Conservation (phyloP, 2,888 invertebrate genomes). For the Scrobipalpa atriplicella region DNA sequence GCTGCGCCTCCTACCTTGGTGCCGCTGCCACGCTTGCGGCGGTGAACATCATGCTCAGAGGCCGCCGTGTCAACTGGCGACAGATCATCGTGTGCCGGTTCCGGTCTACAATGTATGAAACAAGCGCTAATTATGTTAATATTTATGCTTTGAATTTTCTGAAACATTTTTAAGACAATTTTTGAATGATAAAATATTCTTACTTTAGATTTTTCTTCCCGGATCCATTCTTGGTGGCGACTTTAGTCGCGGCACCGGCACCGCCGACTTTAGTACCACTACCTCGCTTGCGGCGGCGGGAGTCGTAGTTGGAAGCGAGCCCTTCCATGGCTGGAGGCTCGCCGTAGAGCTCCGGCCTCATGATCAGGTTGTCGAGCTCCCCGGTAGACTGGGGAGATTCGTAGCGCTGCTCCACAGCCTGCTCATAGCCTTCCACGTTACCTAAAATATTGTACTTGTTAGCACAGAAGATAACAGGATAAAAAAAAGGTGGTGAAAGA, state of each 20-base stretch:
- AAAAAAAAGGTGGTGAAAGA: background rate
- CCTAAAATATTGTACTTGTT: slow-evolving; percentile 53
- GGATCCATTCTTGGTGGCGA: slow-evolving; percentile 73
- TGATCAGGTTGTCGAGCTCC: slow-evolving; percentile 83
- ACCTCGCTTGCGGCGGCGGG: slow-evolving; percentile 72
- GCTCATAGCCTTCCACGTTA: slow-evolving; percentile 72
- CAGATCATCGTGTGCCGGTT: slow-evolving; percentile 49
- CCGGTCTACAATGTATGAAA: slow-evolving; percentile 51
- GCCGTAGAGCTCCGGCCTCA: slow-evolving; percentile 84
- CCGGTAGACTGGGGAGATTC: slow-evolving; percentile 66
- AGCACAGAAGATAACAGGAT: slow-evolving; percentile 1
- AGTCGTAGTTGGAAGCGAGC: slow-evolving; percentile 63
- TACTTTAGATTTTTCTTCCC: slow-evolving; percentile 78
- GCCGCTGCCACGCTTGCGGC: slow-evolving; percentile 72
- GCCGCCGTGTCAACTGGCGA: slow-evolving; percentile 63
- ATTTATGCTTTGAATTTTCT: no score
- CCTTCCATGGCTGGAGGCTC: slow-evolving; percentile 81
- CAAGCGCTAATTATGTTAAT: background rate
- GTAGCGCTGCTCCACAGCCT: slow-evolving; percentile 67
- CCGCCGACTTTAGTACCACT: slow-evolving; percentile 76
- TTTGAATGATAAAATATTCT: slow-evolving; percentile 36
- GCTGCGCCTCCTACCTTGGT: slow-evolving; percentile 75
- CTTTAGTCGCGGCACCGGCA: slow-evolving; percentile 76
- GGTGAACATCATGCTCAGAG: slow-evolving; percentile 63
- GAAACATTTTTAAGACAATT: no score